Conservation (phyloP, 2,113 vertebrate species). For the Oncorhynchus mykiss region DNA sequence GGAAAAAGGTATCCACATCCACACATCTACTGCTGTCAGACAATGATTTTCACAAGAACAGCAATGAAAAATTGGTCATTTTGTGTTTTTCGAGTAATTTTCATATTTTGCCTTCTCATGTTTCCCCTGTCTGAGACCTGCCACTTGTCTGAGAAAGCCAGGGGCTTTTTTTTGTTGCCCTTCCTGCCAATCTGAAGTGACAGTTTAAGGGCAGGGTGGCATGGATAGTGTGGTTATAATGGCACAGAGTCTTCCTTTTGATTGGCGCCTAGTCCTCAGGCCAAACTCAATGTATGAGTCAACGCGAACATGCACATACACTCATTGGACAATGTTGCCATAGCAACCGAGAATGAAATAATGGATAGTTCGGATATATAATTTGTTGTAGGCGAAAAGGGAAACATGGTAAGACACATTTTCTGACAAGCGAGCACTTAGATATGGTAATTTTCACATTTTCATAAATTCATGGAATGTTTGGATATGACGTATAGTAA, state of each 20-base stretch:
- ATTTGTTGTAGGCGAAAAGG: not conserved
- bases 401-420: not conserved
- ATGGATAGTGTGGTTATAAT: constrained; percentile 50
- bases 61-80: constrained; percentile 40
- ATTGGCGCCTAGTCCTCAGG: constrained; percentile 64
- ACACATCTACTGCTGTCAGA: constrained; percentile 22
- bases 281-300: constrained; percentile 49
- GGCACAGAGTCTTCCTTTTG: constrained; percentile 56
- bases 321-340: constrained; percentile 33
- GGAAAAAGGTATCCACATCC: not conserved
- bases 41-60: constrained; percentile 53
- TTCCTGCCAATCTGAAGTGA: constrained; percentile 48
- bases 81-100: constrained; percentile 11
- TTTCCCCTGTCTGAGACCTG: constrained; percentile 44
- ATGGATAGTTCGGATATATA: not conserved
- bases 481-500: too few species aligned
- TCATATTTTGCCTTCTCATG: constrained; percentile 18
- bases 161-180: constrained; percentile 28
- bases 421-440: too few species aligned
- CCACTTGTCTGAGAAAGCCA: constrained; percentile 30
- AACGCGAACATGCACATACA: constrained; percentile 33
- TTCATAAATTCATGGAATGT: too few species aligned
- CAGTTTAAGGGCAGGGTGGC: constrained; percentile 54
- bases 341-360: constrained; percentile 39
- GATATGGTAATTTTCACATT: too few species aligned